Evolutionary conservation across 2,888 invertebrate genomes (phyloP).

Genomic region (Chloroclystis v-ata): DNA sequence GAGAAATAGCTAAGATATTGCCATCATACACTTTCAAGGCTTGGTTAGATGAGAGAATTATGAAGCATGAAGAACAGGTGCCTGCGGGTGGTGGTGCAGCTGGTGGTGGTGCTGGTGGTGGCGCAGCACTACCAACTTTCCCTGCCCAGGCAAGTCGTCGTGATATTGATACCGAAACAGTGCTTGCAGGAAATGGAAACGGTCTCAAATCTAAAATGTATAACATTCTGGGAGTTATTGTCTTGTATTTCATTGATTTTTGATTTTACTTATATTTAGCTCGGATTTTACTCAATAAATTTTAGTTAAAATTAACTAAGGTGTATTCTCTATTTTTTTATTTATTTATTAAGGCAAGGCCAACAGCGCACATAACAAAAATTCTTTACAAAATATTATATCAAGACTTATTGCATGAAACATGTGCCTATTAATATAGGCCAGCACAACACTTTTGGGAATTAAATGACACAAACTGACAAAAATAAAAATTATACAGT

Average conservation of each 20-base stretch:
- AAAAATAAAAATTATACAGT: too few relatives aligned
- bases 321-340: not conserved
- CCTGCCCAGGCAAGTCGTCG: constrained; percentile 41
- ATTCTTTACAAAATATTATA: too few relatives aligned
- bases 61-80: constrained; percentile 50
- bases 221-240: constrained; percentile 4
- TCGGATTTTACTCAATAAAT: constrained; percentile 11
- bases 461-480: too few relatives aligned
- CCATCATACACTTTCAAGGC: constrained; percentile 58
- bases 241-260: constrained; percentile 1
- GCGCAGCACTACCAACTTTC: constrained; percentile 38
- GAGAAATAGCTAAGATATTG: constrained; percentile 50
- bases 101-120: constrained; percentile 7
- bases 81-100: constrained; percentile 14
- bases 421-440: too few relatives aligned
- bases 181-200: not conserved
- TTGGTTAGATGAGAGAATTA: constrained; percentile 62
- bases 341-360: too few relatives aligned
- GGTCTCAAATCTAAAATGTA: not conserved
- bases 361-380: too few relatives aligned
- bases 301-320: not conserved
- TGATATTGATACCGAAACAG: not conserved
- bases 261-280: not conserved
- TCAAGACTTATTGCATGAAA: too few relatives aligned
- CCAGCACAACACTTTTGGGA: too few relatives aligned